phyloP scores from a whole-genome alignment of 2,888 invertebrate species.

The Choreutis nemorana region DNA sequence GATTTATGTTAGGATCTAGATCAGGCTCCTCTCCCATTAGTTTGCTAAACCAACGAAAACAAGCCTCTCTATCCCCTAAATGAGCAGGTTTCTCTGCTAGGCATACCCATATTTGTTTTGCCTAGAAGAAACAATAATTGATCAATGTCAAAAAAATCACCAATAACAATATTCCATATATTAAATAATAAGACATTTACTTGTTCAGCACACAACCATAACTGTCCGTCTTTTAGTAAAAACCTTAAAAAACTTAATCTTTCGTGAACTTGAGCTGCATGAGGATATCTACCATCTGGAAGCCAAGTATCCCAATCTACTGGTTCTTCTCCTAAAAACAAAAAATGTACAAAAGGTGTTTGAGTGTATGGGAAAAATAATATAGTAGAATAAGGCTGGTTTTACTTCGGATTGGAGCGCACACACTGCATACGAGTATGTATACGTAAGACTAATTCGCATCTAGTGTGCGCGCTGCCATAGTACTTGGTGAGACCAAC shows the following conservation, averaged over 20 bases:
- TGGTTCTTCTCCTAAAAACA: neutral
- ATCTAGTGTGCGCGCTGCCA: too few species aligned
- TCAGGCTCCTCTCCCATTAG: slow-evolving; percentile 97
- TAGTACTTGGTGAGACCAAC: too few species aligned
- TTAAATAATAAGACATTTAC: slow-evolving; percentile 20
- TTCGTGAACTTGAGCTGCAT: slow-evolving; percentile 92
- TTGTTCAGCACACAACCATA: slow-evolving; percentile 96
- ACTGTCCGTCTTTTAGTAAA: slow-evolving; percentile 92
- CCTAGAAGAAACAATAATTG: slow-evolving; percentile 39
- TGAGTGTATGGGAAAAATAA: too few species aligned
- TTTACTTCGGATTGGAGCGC: too few species aligned
- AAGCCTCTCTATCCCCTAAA: slow-evolving; percentile 91
- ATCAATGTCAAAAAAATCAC: slow-evolving; percentile 7
- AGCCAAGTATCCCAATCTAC: slow-evolving; percentile 80
- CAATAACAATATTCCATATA: slow-evolving; percentile 4
- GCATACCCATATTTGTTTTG: slow-evolving; percentile 96
- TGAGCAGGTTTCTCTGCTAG: slow-evolving; percentile 94
- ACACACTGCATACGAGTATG: too few species aligned
- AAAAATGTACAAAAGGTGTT: too few species aligned
- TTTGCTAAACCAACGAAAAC: slow-evolving; percentile 98
- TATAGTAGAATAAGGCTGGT: too few species aligned
- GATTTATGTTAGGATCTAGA: slow-evolving; percentile 93
- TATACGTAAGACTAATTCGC: too few species aligned
- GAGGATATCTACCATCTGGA: slow-evolving; percentile 90
- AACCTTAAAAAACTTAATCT: slow-evolving; percentile 92